Percentiles rank a stretch among this genome's conserved stretches.
Conservation (phyloP, 2,113 vertebrate species). For the Paramormyrops kingsleyae region DNA sequence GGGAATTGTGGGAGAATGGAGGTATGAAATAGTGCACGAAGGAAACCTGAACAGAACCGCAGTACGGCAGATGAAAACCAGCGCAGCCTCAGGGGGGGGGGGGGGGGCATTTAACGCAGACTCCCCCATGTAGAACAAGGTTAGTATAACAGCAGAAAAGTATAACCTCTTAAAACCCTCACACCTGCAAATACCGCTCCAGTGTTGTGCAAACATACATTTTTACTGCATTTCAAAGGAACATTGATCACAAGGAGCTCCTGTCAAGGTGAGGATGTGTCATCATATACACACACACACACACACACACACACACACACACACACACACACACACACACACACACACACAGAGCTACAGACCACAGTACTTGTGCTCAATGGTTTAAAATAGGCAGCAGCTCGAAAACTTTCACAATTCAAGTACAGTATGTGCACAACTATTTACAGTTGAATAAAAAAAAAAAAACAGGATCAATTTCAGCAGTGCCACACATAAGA, state of each 20-base stretch:
- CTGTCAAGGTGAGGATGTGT: not conserved
- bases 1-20: not conserved
- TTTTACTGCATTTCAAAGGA: not conserved
- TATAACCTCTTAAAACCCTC: not conserved
- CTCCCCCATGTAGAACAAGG: not conserved
- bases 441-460: constrained; percentile 30
- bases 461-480: constrained; percentile 15
- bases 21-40: not conserved
- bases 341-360: constrained; percentile 3
- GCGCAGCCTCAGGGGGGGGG: not conserved
- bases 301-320: not conserved
- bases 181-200: not conserved
- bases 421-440: constrained; percentile 62
- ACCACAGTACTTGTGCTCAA: constrained; percentile 45
- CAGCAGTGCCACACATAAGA: not conserved
- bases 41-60: not conserved
- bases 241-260: not conserved
- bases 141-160: not conserved
- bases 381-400: constrained; percentile 38
- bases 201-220: not conserved
- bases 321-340: not conserved
- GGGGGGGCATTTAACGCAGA: not conserved
- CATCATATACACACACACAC: not conserved
- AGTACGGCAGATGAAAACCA: not conserved
- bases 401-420: constrained; percentile 45